These are phyloP conservation scores for Anabas testudineus DNA, from an alignment of 2,797 vertebrate species.

Conservation along the genomic window DNA sequence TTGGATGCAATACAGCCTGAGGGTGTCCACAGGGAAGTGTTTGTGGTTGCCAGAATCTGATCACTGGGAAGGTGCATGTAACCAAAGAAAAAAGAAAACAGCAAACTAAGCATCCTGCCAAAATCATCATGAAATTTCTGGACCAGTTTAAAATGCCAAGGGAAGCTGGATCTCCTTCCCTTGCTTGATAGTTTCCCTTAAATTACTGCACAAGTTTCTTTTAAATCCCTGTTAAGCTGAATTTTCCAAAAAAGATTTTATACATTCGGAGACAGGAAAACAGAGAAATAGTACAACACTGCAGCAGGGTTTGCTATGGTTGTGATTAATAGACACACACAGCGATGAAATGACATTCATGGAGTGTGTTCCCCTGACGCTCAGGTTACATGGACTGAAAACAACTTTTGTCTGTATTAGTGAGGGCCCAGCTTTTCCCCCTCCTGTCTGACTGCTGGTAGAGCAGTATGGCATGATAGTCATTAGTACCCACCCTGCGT, in stretches of 20 bases:
- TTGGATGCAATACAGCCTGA: slow-evolving; percentile 33
- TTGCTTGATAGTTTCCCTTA: slow-evolving; percentile 59
- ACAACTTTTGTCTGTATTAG: slow-evolving; percentile 67
- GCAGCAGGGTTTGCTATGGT: slow-evolving; percentile 20
- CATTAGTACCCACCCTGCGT: slow-evolving; percentile 76
- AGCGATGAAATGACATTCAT: slow-evolving; percentile 72
- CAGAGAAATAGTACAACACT: slow-evolving; percentile 38
- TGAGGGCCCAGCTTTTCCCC: slow-evolving; percentile 68
- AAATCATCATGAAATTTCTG: slow-evolving; percentile 64
- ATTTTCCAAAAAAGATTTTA: slow-evolving; percentile 30
- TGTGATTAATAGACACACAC: slow-evolving; percentile 69
- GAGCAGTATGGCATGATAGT: slow-evolving; percentile 66
- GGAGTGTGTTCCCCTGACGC: slow-evolving; percentile 56
- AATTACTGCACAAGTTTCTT: slow-evolving; percentile 57
- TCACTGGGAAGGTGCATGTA: slow-evolving; percentile 52
- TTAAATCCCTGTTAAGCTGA: slow-evolving; percentile 43
- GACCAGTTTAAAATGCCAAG: slow-evolving; percentile 50
- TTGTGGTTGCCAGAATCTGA: slow-evolving; percentile 61
- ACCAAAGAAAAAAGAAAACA: slow-evolving; percentile 61
- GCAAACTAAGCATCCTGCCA: slow-evolving; percentile 56
- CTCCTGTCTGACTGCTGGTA: slow-evolving; percentile 76
- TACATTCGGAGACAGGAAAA: slow-evolving; percentile 29
- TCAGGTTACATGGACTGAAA: slow-evolving; percentile 75
- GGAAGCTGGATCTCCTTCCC: slow-evolving; percentile 59
- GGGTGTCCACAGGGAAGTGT: slow-evolving; percentile 51